A percentile compares a stretch with the other conserved stretches of the same genome.
Evolutionary conservation across 2,797 vertebrate species (phyloP).

Genomic region (Acridotheres tristis): DNA sequence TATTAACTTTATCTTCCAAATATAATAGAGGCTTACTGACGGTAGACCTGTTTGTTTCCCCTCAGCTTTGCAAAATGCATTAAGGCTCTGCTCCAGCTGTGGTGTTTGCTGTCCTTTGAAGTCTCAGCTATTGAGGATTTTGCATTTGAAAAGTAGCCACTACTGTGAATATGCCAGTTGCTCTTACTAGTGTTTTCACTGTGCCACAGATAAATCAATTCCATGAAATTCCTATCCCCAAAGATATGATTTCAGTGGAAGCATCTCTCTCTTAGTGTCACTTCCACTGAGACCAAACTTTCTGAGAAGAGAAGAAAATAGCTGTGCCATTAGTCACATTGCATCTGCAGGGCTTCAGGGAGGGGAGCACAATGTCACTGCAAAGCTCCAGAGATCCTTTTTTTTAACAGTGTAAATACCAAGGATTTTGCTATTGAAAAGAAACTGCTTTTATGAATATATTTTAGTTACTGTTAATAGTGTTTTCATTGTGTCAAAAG

Average conservation of each 20-base stretch:
- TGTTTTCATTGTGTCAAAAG: slow-evolving; percentile 44
- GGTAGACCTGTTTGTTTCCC: background rate
- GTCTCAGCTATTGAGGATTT: background rate
- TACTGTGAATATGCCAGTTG: background rate
- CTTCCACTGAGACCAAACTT: background rate
- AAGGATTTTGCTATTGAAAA: background rate
- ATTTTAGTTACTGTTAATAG: slow-evolving; percentile 32
- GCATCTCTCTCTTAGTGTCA: background rate
- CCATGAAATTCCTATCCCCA: background rate
- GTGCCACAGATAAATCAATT: background rate
- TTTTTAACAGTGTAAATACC: background rate
- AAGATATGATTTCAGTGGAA: background rate
- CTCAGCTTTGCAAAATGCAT: background rate
- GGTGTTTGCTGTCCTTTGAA: background rate
- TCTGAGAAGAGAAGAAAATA: background rate
- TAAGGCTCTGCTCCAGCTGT: background rate
- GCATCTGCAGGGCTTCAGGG: background rate
- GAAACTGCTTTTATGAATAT: background rate
- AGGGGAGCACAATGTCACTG: background rate
- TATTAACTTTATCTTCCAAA: background rate
- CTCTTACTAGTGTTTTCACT: background rate
- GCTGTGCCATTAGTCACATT: background rate
- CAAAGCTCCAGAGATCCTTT: background rate
- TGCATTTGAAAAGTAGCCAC: background rate
- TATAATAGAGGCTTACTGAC: background rate